Conservation (phyloP, 2,797 vertebrate genomes). For the Acanthopagrus latus region DNA sequence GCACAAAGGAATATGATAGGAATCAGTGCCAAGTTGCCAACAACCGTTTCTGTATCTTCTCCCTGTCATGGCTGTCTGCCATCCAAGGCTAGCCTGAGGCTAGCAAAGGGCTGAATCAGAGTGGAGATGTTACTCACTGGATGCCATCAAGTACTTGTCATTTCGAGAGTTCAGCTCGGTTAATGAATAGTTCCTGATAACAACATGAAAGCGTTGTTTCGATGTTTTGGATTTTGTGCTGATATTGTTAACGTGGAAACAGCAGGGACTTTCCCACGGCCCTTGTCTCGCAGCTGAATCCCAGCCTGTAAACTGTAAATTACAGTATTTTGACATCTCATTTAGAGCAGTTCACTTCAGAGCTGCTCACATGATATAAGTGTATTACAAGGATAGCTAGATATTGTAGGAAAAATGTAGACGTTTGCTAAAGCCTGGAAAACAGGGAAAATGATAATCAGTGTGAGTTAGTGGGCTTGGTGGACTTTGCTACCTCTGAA, state of each 20-base stretch:
- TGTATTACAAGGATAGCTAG: neutral
- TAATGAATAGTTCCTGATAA: neutral
- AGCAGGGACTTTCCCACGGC: neutral
- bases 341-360: neutral
- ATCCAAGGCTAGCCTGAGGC: constrained; percentile 22
- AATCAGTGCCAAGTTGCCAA: constrained; percentile 14
- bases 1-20: constrained; percentile 17
- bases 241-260: neutral
- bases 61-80: constrained; percentile 20
- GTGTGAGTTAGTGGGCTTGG: neutral
- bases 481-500: neutral
- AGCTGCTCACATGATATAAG: neutral
- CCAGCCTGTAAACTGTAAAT: neutral
- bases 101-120: constrained; percentile 21
- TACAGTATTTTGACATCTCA: neutral
- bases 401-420: neutral
- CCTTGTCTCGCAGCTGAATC: neutral
- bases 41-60: constrained; percentile 10
- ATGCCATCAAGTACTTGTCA: constrained; percentile 36
- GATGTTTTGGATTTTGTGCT: constrained; percentile 7
- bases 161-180: constrained; percentile 16
- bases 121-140: constrained; percentile 8
- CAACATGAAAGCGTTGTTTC: neutral
- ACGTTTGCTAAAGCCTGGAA: neutral
- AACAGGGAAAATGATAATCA: neutral